Base-by-base conservation (phyloP, 1,140 invertebrate species). In the Trachymyrmex cornetzi region DNA sequence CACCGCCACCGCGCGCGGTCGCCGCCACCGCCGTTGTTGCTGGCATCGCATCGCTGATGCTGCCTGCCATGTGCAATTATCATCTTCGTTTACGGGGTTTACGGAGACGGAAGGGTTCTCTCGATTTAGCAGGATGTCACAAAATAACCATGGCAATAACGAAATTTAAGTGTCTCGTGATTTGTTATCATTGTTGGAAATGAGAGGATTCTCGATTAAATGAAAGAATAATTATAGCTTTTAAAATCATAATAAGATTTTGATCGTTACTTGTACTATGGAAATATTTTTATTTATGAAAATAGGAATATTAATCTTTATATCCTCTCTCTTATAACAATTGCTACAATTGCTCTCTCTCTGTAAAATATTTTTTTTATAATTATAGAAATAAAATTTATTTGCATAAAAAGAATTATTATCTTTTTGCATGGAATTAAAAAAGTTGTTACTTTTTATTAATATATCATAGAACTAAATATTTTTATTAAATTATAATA, bases 21-120 rank as follows among this genome's bases (percentile, higher is more conserved):
- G 57, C 80, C 77, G 57, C 48, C 66, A 24, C 53, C 53, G 85
- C 50, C 30, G 79, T 59, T 90, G 79, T 88, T 88, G 77, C 84
- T 90, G 44, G 85, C 57, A 74, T 82, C 67, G 80, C 55, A 19
- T 82, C 79, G 67, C 53, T 74, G 69, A 27, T 74, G 66, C 67
- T 82, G 48, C 30, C 34, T 80, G 30, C 77, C 48, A 38, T 53
- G 79, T 14, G 67, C 55, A 74, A 82, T 82, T 74, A 74, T 22
- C 44, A 34, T 38, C 14, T 57, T 30, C 72, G 19, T 81, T 81
- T 71, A 44, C 12, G 64, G 48, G 3, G 19, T 81, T 81, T 71
- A 44, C 19, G 64, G 48, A 6, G 55, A 79, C 59, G 75, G 24
- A 34, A 74, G 64, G 57, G 16, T 57, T 44, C 64, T 71, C 64